A percentile compares a stretch with the other conserved stretches of the same genome.
phyloP scores from a whole-genome alignment of 2,113 vertebrate species.

The Thalassoma bifasciatum region DNA sequence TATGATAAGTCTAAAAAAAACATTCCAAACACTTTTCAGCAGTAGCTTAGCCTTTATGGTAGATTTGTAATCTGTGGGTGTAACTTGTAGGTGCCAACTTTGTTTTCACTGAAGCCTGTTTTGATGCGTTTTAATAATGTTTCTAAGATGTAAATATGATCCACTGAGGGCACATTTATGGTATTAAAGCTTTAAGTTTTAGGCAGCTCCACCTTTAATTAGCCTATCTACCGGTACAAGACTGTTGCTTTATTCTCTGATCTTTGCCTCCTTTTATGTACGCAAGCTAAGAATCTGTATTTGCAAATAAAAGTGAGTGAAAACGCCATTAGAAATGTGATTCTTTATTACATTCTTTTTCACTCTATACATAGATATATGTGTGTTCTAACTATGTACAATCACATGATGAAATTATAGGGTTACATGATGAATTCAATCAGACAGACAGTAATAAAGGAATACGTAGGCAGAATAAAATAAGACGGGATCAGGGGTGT shows the following conservation, averaged over 20 bases:
- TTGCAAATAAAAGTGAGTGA: conserved; percentile 30
- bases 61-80: neutral
- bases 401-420: conserved; percentile 46
- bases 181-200: conserved; percentile 22
- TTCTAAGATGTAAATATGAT: conserved; percentile 20
- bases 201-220: conserved; percentile 20
- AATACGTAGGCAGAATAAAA: conserved; percentile 16
- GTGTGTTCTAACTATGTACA: conserved; percentile 61
- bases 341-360: conserved; percentile 37
- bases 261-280: neutral
- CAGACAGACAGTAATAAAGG: conserved; percentile 3
- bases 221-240: neutral
- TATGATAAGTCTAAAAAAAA: too few relatives aligned
- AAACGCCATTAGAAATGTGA: conserved; percentile 42
- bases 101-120: conserved; percentile 36
- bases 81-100: conserved; percentile 33
- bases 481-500: neutral
- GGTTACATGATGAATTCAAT: conserved; percentile 33
- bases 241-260: neutral
- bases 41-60: neutral
- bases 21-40: neutral
- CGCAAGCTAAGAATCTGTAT: conserved; percentile 4
- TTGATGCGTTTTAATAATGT: neutral
- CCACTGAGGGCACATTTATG: rapidly evolving
- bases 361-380: conserved; percentile 28